Evolutionary conservation across 2,113 vertebrate species (phyloP).

Genomic region (Syngnathus typhle): DNA sequence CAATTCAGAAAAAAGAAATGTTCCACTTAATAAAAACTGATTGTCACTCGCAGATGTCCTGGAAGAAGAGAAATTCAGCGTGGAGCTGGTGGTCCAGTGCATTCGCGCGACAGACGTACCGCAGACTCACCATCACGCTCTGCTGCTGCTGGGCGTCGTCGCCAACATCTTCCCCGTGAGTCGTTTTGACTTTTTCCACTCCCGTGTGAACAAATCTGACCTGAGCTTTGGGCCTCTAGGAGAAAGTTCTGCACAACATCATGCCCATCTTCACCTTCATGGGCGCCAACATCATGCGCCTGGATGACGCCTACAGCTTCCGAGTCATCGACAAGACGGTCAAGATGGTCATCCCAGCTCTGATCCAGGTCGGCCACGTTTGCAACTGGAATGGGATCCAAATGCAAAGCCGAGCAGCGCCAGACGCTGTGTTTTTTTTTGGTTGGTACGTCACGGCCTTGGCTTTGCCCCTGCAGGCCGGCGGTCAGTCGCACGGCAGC

Average conservation of each 20-base stretch:
- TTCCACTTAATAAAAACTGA: too few species aligned
- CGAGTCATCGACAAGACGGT: constrained; percentile 93
- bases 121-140: constrained; percentile 92
- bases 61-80: constrained; percentile 90
- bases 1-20: too few species aligned
- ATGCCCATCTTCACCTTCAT: constrained; percentile 99
- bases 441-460: background rate
- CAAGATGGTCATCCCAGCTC: constrained; percentile 89
- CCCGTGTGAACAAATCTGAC: background rate
- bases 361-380: constrained; percentile 71
- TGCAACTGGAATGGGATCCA: too few species aligned
- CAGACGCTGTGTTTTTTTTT: too few species aligned
- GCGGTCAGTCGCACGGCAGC: constrained; percentile 57
- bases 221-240: constrained; percentile 62
- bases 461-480: constrained; percentile 67
- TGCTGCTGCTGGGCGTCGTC: constrained; percentile 82
- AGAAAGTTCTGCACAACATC: constrained; percentile 96
- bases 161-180: constrained; percentile 91
- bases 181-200: constrained; percentile 8
- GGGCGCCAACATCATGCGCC: constrained; percentile 89
- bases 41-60: constrained; percentile 68
- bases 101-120: constrained; percentile 84
- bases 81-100: constrained; percentile 93
- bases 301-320: constrained; percentile 94
- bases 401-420: too few species aligned